Evolutionary conservation across 2,797 vertebrate genomes (phyloP).

Genomic region (Onychomys torridus): DNA sequence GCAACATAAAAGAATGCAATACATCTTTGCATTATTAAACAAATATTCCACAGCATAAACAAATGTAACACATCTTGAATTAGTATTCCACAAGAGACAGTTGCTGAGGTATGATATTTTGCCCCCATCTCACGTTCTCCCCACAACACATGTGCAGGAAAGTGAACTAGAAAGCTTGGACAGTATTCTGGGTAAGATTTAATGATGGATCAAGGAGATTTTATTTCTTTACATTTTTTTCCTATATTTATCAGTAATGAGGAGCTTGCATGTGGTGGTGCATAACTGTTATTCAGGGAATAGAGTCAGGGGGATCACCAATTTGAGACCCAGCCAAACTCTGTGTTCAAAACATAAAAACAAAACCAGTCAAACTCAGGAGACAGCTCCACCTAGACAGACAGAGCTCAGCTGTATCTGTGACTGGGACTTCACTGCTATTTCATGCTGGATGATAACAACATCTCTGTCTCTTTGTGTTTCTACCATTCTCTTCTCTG

Average conservation of each 20-base stretch:
- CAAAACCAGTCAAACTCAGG: background rate
- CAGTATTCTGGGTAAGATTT: background rate
- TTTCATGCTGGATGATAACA: background rate
- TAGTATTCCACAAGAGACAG: no score
- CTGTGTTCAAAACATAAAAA: background rate
- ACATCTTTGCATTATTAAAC: no score
- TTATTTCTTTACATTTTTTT: background rate
- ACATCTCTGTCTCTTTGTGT: background rate
- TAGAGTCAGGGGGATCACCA: background rate
- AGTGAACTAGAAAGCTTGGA: background rate
- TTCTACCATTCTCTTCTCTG: constrained; percentile 14
- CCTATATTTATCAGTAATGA: constrained; percentile 27
- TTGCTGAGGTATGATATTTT: background rate
- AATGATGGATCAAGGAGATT: background rate
- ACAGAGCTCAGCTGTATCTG: no score
- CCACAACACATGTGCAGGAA: background rate
- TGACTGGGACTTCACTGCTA: background rate
- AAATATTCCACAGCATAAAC: no score
- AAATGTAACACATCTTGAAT: no score
- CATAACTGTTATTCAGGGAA: background rate
- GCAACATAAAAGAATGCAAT: no score
- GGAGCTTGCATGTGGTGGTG: background rate
- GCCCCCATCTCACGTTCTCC: background rate
- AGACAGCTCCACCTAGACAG: background rate
- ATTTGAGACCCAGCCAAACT: background rate